A percentile compares a stretch with the other conserved stretches of the same genome.
Conservation (phyloP, 2,888 invertebrate genomes). For the Eulithis testata region DNA sequence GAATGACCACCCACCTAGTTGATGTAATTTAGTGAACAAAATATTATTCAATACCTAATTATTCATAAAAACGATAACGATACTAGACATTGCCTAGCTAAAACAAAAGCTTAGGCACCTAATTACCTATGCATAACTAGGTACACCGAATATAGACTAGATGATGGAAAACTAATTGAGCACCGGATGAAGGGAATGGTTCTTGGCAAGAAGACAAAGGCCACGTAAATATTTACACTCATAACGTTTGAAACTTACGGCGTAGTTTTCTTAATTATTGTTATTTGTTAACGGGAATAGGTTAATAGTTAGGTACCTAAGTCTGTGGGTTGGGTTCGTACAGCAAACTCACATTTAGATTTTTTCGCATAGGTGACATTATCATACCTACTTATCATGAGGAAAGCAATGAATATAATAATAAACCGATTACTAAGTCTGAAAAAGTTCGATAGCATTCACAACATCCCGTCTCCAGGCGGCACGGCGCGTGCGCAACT, state of each 20-base stretch:
- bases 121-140: constrained; percentile 13
- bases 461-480: constrained; percentile 32
- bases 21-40: too few species aligned
- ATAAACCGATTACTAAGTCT: constrained; percentile 31
- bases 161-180: constrained; percentile 59
- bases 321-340: too few species aligned
- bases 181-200: constrained; percentile 59
- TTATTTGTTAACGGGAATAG: neutral
- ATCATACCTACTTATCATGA: neutral
- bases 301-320: neutral
- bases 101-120: constrained; percentile 10
- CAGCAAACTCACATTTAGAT: neutral
- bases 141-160: constrained; percentile 50
- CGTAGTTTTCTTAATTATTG: neutral
- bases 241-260: neutral
- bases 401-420: constrained; percentile 20
- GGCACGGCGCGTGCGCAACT: constrained; percentile 48
- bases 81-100: constrained; percentile 1
- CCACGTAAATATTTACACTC: constrained; percentile 51
- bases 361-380: too few species aligned
- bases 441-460: constrained; percentile 26
- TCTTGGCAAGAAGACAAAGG: constrained; percentile 66
- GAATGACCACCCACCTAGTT: too few species aligned
- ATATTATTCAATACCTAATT: too few species aligned
- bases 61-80: too few species aligned